Percentiles rank a stretch among this genome's conserved stretches.
phyloP scores from a whole-genome alignment of 2,797 vertebrate species.

The Arvicola amphibius region DNA sequence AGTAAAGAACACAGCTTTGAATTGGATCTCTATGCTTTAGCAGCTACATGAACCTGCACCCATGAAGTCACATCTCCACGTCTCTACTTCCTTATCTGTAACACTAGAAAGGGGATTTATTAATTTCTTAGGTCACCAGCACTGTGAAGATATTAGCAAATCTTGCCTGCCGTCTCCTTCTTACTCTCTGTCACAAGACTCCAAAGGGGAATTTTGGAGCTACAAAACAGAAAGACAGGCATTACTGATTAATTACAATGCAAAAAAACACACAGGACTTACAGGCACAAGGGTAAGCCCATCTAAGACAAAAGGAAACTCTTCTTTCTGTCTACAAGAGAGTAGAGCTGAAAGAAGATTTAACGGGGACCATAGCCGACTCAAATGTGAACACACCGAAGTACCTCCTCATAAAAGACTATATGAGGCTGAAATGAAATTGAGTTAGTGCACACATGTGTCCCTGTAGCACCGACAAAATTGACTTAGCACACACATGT shows the following conservation, averaged over 20 bases:
- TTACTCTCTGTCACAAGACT: not conserved
- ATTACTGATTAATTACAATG: constrained; percentile 27
- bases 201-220: not conserved
- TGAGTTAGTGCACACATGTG: constrained; percentile 14
- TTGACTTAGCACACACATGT: constrained; percentile 16
- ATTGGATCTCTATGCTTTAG: not conserved
- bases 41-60: not conserved
- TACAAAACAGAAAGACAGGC: not conserved
- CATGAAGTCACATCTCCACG: not conserved
- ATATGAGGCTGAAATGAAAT: constrained; percentile 33
- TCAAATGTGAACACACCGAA: not conserved
- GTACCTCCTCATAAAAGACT: constrained; percentile 32
- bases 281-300: not conserved
- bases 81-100: not conserved
- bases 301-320: not conserved
- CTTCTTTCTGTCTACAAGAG: not conserved
- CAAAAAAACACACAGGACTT: not conserved
- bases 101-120: not conserved
- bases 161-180: not conserved
- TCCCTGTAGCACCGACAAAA: not conserved
- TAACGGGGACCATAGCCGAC: not conserved
- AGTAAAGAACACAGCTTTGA: not conserved
- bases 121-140: not conserved
- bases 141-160: not conserved
- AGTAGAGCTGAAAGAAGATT: not conserved